Evolutionary conservation across 2,797 vertebrate genomes (phyloP).

Genomic region (Rhinophrynus dorsalis): DNA sequence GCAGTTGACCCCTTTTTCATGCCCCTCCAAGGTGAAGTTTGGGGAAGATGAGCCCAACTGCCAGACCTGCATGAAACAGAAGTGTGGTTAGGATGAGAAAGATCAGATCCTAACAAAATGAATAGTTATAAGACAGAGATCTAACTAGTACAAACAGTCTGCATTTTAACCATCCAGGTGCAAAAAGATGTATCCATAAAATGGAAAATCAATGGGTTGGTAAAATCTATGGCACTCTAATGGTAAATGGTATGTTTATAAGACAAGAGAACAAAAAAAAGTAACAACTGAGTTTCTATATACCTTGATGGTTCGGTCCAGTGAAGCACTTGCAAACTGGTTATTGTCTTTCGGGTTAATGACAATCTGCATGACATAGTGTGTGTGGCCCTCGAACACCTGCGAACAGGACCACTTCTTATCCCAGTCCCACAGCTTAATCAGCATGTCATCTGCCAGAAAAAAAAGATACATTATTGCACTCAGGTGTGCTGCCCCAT

Average conservation of each 20-base stretch:
- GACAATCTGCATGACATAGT: constrained; percentile 98
- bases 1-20: constrained; percentile 97
- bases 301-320: constrained; percentile 98
- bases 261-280: background rate
- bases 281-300: background rate
- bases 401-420: constrained; percentile 98
- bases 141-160: too few relatives aligned
- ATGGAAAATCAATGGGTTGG: too few relatives aligned
- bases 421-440: constrained; percentile 99
- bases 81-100: background rate
- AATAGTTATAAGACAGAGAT: too few relatives aligned
- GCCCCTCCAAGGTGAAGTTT: constrained; percentile 96
- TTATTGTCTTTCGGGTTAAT: constrained; percentile 99
- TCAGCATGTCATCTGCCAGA: constrained; percentile 92
- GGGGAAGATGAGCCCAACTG: constrained; percentile 95
- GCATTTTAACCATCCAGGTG: too few relatives aligned
- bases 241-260: background rate
- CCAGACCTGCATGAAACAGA: constrained; percentile 83
- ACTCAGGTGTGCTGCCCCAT: too few relatives aligned
- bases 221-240: too few relatives aligned
- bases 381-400: constrained; percentile 97
- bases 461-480: background rate
- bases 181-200: too few relatives aligned
- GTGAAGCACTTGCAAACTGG: constrained; percentile 95
- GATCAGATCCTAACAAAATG: too few relatives aligned